A percentile compares a stretch with the other conserved stretches of the same genome.
Evolutionary conservation across 2,113 vertebrate species (phyloP).

Genomic region (Dipodomys ordii): DNA sequence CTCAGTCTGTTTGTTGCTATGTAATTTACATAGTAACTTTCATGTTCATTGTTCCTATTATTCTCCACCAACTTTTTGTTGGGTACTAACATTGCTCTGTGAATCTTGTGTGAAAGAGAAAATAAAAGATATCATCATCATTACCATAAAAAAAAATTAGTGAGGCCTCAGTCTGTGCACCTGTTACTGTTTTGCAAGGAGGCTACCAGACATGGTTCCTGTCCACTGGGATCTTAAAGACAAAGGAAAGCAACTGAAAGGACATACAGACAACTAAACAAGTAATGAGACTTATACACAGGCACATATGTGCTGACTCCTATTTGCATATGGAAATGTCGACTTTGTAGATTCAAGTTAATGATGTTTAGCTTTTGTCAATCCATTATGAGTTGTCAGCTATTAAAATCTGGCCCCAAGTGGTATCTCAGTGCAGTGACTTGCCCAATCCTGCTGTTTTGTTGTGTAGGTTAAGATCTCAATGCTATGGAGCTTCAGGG

Average conservation of each 20-base stretch:
- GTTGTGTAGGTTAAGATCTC: conserved; percentile 59
- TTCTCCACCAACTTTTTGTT: conserved; percentile 14
- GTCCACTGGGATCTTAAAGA: conserved; percentile 69
- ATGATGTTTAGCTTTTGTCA: conserved; percentile 80
- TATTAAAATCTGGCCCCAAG: conserved; percentile 80
- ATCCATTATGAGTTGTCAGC: conserved; percentile 80
- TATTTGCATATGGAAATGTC: conserved; percentile 81
- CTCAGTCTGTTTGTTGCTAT: neutral
- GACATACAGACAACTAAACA: conserved; percentile 80
- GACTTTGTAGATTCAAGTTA: conserved; percentile 81
- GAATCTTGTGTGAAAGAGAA: neutral
- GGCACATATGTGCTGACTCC: conserved; percentile 71
- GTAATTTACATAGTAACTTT: neutral
- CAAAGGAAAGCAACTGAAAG: conserved; percentile 64
- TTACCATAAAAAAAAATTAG: conserved; percentile 63
- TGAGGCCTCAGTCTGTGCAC: conserved; percentile 64
- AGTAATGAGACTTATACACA: conserved; percentile 80
- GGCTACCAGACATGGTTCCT: conserved; percentile 50
- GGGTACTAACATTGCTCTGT: neutral
- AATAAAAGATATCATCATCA: conserved; percentile 45
- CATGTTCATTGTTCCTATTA: conserved; percentile 7
- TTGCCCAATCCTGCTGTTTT: conserved; percentile 70
- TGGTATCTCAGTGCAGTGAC: conserved; percentile 70
- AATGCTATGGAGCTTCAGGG: conserved; percentile 4
- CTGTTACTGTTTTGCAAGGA: conserved; percentile 67